Evolutionary conservation across 2,888 invertebrate species (phyloP).

Genomic region (Pyrochroa serraticornis): DNA sequence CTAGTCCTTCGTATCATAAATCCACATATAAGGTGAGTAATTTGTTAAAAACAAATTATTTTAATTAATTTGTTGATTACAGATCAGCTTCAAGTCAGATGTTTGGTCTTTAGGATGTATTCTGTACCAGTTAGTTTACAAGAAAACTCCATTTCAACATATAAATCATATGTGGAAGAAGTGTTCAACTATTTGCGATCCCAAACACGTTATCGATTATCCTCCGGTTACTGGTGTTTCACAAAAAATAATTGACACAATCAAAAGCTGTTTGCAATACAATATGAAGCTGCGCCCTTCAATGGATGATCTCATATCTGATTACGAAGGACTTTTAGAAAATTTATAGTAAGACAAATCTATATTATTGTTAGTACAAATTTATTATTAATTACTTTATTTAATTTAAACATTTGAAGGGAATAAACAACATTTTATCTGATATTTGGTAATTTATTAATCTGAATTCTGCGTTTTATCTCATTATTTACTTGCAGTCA

Average conservation of each 20-base stretch:
- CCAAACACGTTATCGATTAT: constrained; percentile 74
- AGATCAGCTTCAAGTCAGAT: constrained; percentile 92
- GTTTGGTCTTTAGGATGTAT: constrained; percentile 99
- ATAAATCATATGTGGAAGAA: constrained; percentile 55
- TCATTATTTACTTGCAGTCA: too few species aligned
- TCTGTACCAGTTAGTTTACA: constrained; percentile 89
- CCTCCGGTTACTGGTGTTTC: constrained; percentile 66
- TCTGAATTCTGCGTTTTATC: too few species aligned
- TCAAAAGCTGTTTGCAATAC: constrained; percentile 75
- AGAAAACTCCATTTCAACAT: constrained; percentile 88
- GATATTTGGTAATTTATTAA: too few species aligned
- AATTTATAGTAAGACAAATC: background rate
- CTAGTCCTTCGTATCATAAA: constrained; percentile 55
- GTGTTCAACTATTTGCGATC: constrained; percentile 41
- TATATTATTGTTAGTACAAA: too few species aligned
- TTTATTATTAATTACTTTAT: too few species aligned
- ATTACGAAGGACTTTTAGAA: constrained; percentile 39
- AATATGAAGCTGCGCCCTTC: constrained; percentile 76
- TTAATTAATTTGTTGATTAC: constrained; percentile 32
- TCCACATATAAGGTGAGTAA: constrained; percentile 59
- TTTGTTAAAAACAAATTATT: background rate
- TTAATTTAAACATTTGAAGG: too few species aligned
- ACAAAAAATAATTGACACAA: constrained; percentile 65
- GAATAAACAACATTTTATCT: too few species aligned
- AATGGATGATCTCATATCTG: constrained; percentile 71